A percentile compares a stretch with the other conserved stretches of the same genome.
Evolutionary conservation across 64 coral and sea anemone genomes (phyloP).

Genomic region (Catalaphyllia jardinei): DNA sequence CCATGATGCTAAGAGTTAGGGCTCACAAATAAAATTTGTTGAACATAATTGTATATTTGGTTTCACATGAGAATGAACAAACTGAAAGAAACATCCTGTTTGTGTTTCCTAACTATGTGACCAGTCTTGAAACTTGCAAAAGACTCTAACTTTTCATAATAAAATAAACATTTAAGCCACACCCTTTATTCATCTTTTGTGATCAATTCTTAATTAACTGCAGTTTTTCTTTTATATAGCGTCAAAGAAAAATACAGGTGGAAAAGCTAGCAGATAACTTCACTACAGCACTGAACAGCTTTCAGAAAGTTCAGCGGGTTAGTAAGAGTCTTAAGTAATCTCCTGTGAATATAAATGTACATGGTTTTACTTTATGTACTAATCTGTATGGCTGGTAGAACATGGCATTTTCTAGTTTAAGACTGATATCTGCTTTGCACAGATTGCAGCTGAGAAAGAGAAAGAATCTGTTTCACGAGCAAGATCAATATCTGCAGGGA

Average conservation of each 20-base stretch:
- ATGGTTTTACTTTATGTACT: no score
- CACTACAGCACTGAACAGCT: slow-evolving; percentile 80
- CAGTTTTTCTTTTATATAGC: slow-evolving; percentile 32
- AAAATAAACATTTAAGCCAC: no score
- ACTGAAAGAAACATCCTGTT: no score
- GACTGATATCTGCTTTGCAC: background rate
- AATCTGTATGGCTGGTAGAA: background rate
- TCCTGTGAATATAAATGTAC: no score
- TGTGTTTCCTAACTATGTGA: no score
- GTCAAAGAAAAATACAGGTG: slow-evolving; percentile 83
- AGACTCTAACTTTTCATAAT: no score
- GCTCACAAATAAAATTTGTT: no score
- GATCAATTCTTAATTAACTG: background rate
- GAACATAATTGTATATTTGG: no score
- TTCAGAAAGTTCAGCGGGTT: slow-evolving; percentile 87
- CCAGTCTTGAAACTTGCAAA: no score
- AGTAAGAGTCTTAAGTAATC: background rate
- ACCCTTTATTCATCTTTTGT: background rate
- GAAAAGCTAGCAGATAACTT: slow-evolving; percentile 85
- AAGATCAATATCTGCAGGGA: slow-evolving; percentile 71
- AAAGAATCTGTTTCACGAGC: slow-evolving; percentile 82
- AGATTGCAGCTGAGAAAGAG: slow-evolving; percentile 91
- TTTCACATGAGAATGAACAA: no score
- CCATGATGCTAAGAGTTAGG: no score
- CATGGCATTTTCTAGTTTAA: background rate